A percentile compares a stretch with the other conserved stretches of the same genome.
These are phyloP conservation scores for Typhlomys cinereus DNA, from an alignment of 2,113 vertebrate species.

Conservation along the genomic window DNA sequence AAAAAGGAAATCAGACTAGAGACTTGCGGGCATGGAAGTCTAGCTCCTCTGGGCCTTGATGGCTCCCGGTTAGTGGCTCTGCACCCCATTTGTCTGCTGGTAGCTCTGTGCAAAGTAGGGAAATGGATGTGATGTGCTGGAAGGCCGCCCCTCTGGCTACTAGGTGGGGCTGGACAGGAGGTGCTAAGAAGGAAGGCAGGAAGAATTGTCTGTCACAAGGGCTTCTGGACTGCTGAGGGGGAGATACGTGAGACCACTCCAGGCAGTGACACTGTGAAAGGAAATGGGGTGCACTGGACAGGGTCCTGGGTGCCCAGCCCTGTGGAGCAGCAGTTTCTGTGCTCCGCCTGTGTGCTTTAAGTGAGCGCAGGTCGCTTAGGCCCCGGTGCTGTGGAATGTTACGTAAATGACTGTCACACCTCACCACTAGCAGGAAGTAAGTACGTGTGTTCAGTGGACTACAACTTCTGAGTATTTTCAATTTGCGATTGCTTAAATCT, in stretches of 20 bases:
- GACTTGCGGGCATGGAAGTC: neutral
- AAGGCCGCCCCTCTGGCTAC: neutral
- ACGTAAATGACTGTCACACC: fast-evolving
- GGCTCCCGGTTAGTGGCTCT: no score
- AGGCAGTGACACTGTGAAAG: neutral
- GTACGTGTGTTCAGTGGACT: neutral
- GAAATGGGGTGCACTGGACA: neutral
- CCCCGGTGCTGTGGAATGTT: neutral
- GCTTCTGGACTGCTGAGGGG: neutral
- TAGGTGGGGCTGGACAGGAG: neutral
- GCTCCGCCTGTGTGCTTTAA: neutral
- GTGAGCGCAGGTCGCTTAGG: no score
- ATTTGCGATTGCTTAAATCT: neutral
- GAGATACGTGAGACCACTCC: no score
- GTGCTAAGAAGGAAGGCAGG: neutral
- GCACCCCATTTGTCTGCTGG: neutral
- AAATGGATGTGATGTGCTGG: neutral
- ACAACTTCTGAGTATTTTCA: neutral
- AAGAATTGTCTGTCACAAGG: neutral
- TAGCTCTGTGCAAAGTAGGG: neutral
- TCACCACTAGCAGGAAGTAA: neutral
- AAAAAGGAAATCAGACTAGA: neutral
- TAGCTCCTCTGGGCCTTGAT: no score
- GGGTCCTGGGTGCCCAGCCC: neutral
- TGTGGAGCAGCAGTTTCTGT: no score